Conservation (phyloP, 1,140 invertebrate species). For the Apis florea region DNA sequence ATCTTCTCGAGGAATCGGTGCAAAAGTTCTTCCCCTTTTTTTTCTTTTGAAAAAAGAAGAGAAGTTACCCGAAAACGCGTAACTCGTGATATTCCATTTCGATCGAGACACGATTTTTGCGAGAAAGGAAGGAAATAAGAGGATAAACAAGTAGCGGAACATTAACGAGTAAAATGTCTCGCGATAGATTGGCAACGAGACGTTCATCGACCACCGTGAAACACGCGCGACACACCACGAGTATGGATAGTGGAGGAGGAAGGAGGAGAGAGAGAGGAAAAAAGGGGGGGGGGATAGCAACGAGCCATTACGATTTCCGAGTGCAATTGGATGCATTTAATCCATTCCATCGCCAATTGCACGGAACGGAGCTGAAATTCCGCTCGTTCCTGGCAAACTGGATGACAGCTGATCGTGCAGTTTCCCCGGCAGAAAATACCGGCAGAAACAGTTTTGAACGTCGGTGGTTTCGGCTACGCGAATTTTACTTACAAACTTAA, state of each 20-base stretch:
- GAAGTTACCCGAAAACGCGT: no score
- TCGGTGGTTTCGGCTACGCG: constrained; percentile 23
- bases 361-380: constrained; percentile 46
- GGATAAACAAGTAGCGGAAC: not conserved
- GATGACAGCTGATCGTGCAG: constrained; percentile 58
- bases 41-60: no score
- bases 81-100: no score
- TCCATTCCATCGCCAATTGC: constrained; percentile 63
- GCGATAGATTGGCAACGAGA: not conserved
- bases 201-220: not conserved
- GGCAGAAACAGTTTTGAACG: constrained; percentile 45
- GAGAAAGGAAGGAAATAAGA: not conserved
- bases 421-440: constrained; percentile 49
- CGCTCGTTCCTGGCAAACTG: constrained; percentile 44
- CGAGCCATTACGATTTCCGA: constrained; percentile 34
- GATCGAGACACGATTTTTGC: no score
- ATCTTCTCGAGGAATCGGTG: not conserved
- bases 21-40: not conserved
- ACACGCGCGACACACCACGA: not conserved
- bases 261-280: not conserved
- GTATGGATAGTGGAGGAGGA: not conserved
- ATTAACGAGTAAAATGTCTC: not conserved
- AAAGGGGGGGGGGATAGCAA: not conserved
- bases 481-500: constrained; percentile 60
- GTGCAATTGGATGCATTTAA: constrained; percentile 63